Percentiles rank a stretch among this genome's conserved stretches.
Conservation (phyloP, 2,797 vertebrate species). For the Lagorchestes hirsutus region DNA sequence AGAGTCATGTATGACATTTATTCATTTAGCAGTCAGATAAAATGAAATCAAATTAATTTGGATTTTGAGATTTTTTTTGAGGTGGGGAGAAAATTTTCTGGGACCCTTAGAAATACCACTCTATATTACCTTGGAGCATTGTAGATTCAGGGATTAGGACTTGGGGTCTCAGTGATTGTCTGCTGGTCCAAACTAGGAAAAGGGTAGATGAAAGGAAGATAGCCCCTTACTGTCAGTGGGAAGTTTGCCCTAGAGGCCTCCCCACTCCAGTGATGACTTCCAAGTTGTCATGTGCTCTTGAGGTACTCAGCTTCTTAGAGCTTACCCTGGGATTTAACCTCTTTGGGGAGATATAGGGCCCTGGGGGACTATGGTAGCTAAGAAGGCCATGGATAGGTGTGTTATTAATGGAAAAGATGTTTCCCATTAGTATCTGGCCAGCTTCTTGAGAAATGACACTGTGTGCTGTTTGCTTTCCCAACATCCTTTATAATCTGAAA, state of each 20-base stretch:
- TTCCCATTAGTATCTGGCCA: slow-evolving; percentile 63
- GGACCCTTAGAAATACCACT: neutral
- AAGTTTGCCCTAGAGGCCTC: neutral
- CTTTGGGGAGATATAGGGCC: neutral
- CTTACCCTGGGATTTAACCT: neutral
- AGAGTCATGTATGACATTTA: neutral
- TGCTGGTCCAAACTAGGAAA: neutral
- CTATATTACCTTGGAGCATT: neutral
- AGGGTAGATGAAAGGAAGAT: neutral
- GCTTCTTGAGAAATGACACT: slow-evolving; percentile 5
- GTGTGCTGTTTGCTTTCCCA: slow-evolving; percentile 33
- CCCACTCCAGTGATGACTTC: neutral
- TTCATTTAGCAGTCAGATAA: neutral
- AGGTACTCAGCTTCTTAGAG: neutral
- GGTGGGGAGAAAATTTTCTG: neutral
- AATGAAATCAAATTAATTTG: neutral
- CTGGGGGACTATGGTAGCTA: slow-evolving; percentile 49
- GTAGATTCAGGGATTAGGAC: neutral
- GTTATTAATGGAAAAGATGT: slow-evolving; percentile 57
- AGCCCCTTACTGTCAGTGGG: neutral
- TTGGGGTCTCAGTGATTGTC: neutral
- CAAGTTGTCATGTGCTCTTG: neutral
- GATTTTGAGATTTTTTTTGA: neutral
- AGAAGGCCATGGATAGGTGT: slow-evolving; percentile 77
- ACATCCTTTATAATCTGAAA: slow-evolving; percentile 71